Percentiles rank a stretch among this genome's conserved stretches.
These are phyloP conservation scores for Propithecus perrieri DNA, from an alignment of 2,797 vertebrate species.

Conservation along the genomic window DNA sequence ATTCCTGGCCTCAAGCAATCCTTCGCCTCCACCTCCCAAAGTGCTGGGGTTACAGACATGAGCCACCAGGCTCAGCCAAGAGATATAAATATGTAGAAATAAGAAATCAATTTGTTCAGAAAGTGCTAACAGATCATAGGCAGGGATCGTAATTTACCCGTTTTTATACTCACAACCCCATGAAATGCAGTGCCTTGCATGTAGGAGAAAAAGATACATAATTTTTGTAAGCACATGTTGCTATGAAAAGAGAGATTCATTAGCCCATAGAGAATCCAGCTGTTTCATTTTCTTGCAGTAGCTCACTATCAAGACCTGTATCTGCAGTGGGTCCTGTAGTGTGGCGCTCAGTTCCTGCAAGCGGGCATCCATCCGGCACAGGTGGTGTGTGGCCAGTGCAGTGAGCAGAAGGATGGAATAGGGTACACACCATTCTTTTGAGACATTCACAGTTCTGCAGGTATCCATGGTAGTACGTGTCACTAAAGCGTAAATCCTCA, in stretches of 20 bases:
- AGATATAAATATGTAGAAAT: background rate
- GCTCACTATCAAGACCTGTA: background rate
- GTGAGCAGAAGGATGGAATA: background rate
- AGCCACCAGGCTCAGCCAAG: background rate
- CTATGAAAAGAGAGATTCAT: background rate
- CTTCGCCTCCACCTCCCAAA: background rate
- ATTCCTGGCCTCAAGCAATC: background rate
- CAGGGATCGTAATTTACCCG: background rate
- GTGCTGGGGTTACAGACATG: background rate
- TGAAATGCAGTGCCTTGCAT: background rate
- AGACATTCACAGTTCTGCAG: background rate
- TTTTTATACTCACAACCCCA: background rate
- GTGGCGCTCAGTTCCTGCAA: background rate
- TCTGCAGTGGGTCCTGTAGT: background rate
- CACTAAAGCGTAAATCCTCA: background rate
- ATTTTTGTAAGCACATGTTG: background rate
- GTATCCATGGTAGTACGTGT: background rate
- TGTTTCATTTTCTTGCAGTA: background rate
- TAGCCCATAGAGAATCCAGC: background rate
- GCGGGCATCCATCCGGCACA: background rate
- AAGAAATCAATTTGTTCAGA: background rate
- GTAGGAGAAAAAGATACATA: background rate
- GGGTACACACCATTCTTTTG: accelerated
- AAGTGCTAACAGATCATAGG: background rate
- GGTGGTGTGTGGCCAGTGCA: accelerated